Evolutionary conservation across 2,888 invertebrate species (phyloP), one percentile per base, ranked within the genome.

Genomic region (Cynaeus angustus): DNA sequence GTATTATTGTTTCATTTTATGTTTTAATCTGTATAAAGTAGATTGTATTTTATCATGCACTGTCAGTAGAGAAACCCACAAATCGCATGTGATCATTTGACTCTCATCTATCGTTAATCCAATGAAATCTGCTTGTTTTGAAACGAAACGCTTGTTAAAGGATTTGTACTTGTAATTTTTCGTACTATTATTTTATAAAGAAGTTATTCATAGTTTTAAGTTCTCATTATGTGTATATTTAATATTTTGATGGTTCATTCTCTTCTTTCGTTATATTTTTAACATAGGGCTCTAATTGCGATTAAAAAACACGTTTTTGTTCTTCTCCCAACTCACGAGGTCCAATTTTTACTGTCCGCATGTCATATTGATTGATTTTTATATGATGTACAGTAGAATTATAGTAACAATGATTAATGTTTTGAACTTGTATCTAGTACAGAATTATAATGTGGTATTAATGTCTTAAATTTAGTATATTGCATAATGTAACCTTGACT

Each of bases 91-190:
- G 52, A 69, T 69, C 66, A 66, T 41, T 66, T 50, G 55, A 58
- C 68, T 73, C 55, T 72, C 75, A 75, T 75, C 74, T 75, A 75
- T 75, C 75, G 75, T 75, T 75, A 73, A 74, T 74, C 75, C 70
- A 58, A 28, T 46, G 55, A 56, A 55, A 33, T 55, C 52, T 45
- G 9, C 16, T 64, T 50, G 28, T 64, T 62, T 46, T 62, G 59
- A 58, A 61, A 69, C 45, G 66, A 59, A 66, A 69, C 43, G 69
- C 70, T 59, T 66, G 70, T 50, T 58, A 66, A 38, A 58, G 66
- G 70, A 66, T 70, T 66, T 28, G 46, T 53, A 55, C 66, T 69
- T 65, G 50, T 56, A 69, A 58, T 64, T 64, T 55, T 41, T 66
- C 66, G 66, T 53, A 69, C 56, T 71, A 64, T 61, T 69, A 64